These are phyloP conservation scores for Cepaea nemoralis DNA, from an alignment of 1,140 invertebrate species.

Conservation along the genomic window DNA sequence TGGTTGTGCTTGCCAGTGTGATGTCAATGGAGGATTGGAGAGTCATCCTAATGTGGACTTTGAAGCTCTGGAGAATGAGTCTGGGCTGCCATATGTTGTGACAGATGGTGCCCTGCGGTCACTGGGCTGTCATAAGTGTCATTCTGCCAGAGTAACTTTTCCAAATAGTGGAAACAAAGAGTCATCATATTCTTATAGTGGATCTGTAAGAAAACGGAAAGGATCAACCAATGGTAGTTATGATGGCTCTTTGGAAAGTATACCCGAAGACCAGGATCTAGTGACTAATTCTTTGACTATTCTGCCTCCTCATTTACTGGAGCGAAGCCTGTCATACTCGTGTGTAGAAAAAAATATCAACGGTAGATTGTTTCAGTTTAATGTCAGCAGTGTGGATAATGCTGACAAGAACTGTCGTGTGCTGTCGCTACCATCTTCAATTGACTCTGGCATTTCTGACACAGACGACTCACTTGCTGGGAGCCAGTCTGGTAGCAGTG, in stretches of 20 bases:
- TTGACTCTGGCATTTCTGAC: neutral
- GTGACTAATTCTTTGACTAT: neutral
- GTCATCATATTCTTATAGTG: neutral
- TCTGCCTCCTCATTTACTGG: slow-evolving; percentile 28
- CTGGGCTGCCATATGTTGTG: slow-evolving; percentile 39
- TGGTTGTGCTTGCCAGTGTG: neutral
- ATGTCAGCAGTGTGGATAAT: neutral
- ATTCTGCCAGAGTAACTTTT: neutral
- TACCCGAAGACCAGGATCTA: slow-evolving; percentile 18
- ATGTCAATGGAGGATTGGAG: neutral
- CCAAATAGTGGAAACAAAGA: neutral
- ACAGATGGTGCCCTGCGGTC: slow-evolving; percentile 37
- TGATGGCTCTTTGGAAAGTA: slow-evolving; percentile 17
- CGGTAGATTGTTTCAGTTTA: too few species aligned
- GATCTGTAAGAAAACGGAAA: neutral
- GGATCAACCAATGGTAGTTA: slow-evolving; percentile 16
- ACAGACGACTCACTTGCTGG: neutral
- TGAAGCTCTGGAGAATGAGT: slow-evolving; percentile 7
- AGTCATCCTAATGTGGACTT: neutral
- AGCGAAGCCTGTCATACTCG: slow-evolving; percentile 36
- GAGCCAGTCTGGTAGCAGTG: neutral
- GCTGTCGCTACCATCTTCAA: neutral
- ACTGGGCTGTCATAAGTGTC: slow-evolving; percentile 34
- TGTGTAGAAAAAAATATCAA: slow-evolving; percentile 13
- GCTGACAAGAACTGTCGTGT: neutral